phyloP scores from a whole-genome alignment of 1,140 invertebrate genomes.

The Eriocheir sinensis region DNA sequence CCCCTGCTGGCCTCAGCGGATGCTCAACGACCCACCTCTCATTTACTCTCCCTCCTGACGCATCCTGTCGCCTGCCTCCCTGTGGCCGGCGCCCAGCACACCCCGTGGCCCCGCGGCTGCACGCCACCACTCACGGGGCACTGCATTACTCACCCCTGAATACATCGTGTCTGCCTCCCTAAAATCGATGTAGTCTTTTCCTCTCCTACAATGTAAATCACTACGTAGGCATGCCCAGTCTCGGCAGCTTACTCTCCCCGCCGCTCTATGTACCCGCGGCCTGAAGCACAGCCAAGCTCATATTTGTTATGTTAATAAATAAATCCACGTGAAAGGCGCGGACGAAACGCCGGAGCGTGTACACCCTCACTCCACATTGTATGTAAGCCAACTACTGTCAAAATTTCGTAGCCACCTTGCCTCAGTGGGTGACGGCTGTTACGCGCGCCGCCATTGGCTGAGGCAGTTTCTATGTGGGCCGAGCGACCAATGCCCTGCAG shows the following conservation, averaged over 20 bases:
- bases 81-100: neutral
- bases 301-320: conserved; percentile 69
- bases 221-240: neutral
- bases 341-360: conserved; percentile 72
- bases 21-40: conserved; percentile 51
- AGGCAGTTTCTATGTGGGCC: conserved; percentile 68
- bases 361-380: conserved; percentile 72
- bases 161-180: conserved; percentile 9
- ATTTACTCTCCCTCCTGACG: conserved; percentile 28
- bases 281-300: conserved; percentile 75
- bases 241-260: conserved; percentile 67
- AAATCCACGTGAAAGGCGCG: conserved; percentile 77
- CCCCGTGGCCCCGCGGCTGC: neutral
- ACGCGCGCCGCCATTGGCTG: conserved; percentile 60
- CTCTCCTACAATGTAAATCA: conserved; percentile 3
- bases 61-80: conserved; percentile 49
- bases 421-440: conserved; percentile 40
- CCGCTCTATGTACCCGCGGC: conserved; percentile 75
- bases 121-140: neutral
- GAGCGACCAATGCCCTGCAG: conserved; percentile 44
- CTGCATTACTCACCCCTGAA: conserved; percentile 22
- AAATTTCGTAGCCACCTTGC: conserved; percentile 75
- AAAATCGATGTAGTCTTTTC: conserved; percentile 72
- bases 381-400: conserved; percentile 75
- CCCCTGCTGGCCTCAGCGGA: conserved; percentile 34